Evolutionary conservation across 2,888 invertebrate species (phyloP), one percentile per base, ranked within the genome.

Genomic region (Tetanocera ferruginea): DNA sequence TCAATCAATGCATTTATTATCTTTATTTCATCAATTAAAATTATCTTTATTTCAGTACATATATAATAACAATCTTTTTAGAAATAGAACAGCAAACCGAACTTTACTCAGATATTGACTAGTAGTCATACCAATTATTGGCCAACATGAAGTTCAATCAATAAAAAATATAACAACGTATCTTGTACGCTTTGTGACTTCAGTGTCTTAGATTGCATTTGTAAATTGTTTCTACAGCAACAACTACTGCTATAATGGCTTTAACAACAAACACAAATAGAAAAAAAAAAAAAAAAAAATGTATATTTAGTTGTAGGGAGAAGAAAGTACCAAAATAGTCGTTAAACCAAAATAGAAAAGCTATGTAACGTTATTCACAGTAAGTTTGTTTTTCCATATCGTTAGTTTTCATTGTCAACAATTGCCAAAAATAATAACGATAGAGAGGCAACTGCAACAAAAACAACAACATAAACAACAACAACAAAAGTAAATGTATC

Each of bases 321-420:
- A 25, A 60, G 57, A 60, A 23, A 19, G 19, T 25, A 23, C 23
- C 3, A 60, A 23, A 60, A 23, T 25, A 23, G 28, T 19, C 57
- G 19, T n/a, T 11, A 69, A 19, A 51, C 37, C 6, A 51, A 69
- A 69, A 51, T 5, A 49, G 9, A 25, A 25, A 49, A 19, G 49
- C 4, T 31, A 71, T 8, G 52, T 14, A 28, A 52, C 52, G 85
- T 83, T 87, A 84, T 84, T 85, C 82, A 85, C 85, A 84, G 85
- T 84, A 84, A 86, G 85, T 87, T 87, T 87, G 82, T 81, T 86
- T 87, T 87, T 85, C 86, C 86, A 82, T 83, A 83, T 86, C 88
- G 84, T 86, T 88, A 84, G 85, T 83, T 87, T 87, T 87, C 86
- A 88, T 87, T 88, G 86, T 83, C 88, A 87, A 88, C 85, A 84